Conservation (phyloP, 2,113 vertebrate species). For the Beaufortia kweichowensis region DNA sequence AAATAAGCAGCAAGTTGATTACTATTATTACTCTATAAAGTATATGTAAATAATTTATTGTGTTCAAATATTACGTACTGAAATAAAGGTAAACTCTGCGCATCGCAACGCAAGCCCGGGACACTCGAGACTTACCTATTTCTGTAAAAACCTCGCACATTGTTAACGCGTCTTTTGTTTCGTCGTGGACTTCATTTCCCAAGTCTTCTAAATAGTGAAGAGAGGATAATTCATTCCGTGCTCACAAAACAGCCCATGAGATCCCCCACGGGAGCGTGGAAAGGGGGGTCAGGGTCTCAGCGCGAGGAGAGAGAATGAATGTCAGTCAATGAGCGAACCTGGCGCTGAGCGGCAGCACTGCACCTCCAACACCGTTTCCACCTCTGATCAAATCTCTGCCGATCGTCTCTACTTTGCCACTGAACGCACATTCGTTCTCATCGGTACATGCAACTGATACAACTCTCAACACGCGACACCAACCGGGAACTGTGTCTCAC, state of each 20-base stretch:
- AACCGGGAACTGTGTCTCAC: conserved; percentile 75
- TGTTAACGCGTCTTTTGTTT: conserved; percentile 49
- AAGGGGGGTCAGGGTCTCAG: conserved; percentile 62
- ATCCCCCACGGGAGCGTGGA: conserved; percentile 53
- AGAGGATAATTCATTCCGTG: conserved; percentile 80
- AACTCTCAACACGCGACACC: conserved; percentile 72
- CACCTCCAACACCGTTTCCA: conserved; percentile 70
- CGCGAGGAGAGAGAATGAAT: conserved; percentile 67
- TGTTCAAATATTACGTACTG: neutral
- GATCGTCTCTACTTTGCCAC: conserved; percentile 35
- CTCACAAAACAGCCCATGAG: conserved; percentile 63
- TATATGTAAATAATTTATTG: neutral
- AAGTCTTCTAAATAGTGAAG: conserved; percentile 77
- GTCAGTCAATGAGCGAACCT: conserved; percentile 86
- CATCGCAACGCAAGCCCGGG: neutral
- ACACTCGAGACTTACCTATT: conserved; percentile 28
- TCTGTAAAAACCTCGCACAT: conserved; percentile 29
- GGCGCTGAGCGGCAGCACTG: conserved; percentile 86
- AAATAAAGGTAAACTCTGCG: neutral
- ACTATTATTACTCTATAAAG: neutral
- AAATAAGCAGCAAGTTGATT: neutral
- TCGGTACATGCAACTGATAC: conserved; percentile 82
- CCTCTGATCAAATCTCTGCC: conserved; percentile 50
- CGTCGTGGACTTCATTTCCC: conserved; percentile 81
- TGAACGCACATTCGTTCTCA: conserved; percentile 48